Evolutionary conservation across 2,888 invertebrate species (phyloP).

Genomic region (Lucinisca nassula): DNA sequence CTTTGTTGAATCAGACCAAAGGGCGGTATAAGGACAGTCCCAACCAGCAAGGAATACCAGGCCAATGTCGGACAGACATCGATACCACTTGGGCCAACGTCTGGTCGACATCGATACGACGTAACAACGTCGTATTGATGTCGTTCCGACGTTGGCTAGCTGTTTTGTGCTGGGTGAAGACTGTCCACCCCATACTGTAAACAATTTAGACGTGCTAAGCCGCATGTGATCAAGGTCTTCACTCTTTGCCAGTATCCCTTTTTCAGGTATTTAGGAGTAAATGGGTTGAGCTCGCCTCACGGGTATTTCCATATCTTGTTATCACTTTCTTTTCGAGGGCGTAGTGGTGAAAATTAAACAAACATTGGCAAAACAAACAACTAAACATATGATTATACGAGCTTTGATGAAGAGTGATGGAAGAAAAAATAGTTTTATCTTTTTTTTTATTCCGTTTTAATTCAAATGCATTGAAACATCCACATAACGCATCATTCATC

Average conservation of each 20-base stretch:
- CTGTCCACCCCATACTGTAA: background rate
- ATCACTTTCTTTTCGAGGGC: conserved; percentile 57
- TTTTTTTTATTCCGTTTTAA: too few species aligned
- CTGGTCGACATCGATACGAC: too few species aligned
- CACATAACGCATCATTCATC: too few species aligned
- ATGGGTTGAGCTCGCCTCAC: background rate
- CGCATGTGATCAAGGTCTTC: background rate
- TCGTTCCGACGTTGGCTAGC: background rate
- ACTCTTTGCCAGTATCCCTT: background rate
- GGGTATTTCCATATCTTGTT: background rate
- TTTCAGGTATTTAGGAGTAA: background rate
- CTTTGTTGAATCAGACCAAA: too few species aligned
- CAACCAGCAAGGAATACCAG: too few species aligned
- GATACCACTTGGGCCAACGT: too few species aligned
- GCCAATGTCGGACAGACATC: too few species aligned
- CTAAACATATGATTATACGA: conserved; percentile 49
- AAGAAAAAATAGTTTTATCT: background rate
- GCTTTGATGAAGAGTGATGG: background rate
- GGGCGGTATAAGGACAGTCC: too few species aligned
- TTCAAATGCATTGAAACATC: too few species aligned
- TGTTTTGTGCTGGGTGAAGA: too few species aligned
- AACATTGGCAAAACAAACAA: conserved; percentile 51
- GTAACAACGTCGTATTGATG: background rate
- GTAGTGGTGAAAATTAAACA: conserved; percentile 56
- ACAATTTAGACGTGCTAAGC: background rate